Percentiles rank a stretch among this genome's conserved stretches.
Evolutionary conservation across 2,797 vertebrate species (phyloP).

Genomic region (Arctocebus calabarensis): DNA sequence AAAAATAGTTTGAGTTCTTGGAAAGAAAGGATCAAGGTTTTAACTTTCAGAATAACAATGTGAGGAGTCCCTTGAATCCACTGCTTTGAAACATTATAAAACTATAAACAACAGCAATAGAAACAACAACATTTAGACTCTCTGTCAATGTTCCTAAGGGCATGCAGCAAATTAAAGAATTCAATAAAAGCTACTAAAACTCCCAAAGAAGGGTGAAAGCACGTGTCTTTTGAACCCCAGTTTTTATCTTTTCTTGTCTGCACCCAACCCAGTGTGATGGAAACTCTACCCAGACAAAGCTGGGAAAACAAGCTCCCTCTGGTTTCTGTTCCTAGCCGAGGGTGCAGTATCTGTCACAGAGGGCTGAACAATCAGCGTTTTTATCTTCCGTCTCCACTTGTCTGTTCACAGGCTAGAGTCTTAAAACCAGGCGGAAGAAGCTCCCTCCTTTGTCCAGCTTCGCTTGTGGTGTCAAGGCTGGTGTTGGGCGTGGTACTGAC

Average conservation of each 20-base stretch:
- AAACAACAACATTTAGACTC: neutral
- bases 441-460: neutral
- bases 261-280: neutral
- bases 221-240: neutral
- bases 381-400: neutral
- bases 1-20: neutral
- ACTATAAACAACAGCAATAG: neutral
- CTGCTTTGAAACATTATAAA: neutral
- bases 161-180: neutral
- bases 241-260: neutral
- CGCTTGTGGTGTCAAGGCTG: neutral
- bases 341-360: neutral
- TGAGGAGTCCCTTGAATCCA: neutral
- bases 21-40: neutral
- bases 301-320: neutral
- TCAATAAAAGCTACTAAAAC: neutral
- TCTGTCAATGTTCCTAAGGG: neutral
- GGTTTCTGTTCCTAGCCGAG: rapidly evolving
- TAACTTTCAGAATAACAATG: neutral
- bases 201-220: neutral
- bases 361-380: neutral
- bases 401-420: neutral
- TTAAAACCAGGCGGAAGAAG: neutral
- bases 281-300: neutral
- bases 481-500: neutral